Conservation (phyloP, 2,113 vertebrate genomes). For the Axis porcinus region DNA sequence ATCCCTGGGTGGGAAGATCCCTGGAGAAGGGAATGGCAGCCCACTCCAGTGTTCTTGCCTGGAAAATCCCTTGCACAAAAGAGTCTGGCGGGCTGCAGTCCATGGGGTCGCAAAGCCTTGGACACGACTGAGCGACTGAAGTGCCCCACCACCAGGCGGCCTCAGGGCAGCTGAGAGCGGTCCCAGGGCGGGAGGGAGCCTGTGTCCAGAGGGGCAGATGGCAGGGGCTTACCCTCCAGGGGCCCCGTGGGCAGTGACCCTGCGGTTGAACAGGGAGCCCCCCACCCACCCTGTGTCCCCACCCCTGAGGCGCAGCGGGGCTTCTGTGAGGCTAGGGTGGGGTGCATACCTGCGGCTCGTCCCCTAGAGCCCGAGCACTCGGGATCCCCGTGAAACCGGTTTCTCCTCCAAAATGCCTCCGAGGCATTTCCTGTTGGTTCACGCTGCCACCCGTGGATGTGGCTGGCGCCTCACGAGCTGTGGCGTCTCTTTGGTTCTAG, state of each 20-base stretch:
- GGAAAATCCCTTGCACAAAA: background rate
- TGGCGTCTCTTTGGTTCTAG: background rate
- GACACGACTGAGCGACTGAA: background rate
- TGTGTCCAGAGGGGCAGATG: background rate
- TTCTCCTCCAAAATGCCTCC: fast-evolving
- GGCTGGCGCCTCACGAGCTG: background rate
- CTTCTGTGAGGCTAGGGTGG: background rate
- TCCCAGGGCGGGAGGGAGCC: background rate
- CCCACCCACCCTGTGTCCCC: background rate
- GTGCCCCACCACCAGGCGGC: background rate
- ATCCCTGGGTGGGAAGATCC: background rate
- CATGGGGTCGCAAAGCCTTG: fast-evolving
- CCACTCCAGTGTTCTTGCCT: background rate
- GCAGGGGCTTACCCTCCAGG: background rate
- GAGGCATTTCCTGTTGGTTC: background rate
- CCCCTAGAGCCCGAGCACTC: fast-evolving
- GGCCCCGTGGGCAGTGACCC: background rate
- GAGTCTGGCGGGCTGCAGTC: background rate
- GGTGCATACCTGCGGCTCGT: fast-evolving
- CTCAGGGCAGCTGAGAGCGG: background rate
- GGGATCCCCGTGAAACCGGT: background rate
- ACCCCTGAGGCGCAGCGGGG: fast-evolving
- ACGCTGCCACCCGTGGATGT: fast-evolving
- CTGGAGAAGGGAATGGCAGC: background rate
- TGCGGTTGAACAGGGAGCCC: background rate